Conservation (phyloP, 2,113 vertebrate genomes). For the Entelurus aequoreus region DNA sequence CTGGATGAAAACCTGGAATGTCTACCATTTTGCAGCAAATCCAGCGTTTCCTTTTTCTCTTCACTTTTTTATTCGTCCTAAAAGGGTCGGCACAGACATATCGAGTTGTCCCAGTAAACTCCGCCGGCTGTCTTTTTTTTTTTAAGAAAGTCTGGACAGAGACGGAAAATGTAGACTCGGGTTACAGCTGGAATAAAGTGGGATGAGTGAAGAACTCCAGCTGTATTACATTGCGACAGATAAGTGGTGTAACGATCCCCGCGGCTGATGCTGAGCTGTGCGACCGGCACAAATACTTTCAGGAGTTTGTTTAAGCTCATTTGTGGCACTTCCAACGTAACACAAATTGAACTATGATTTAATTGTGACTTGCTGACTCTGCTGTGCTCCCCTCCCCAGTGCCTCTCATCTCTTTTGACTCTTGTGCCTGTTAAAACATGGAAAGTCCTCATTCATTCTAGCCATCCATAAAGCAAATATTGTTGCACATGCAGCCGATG, state of each 20-base stretch:
- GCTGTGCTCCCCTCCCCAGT: slow-evolving; percentile 14
- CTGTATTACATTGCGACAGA: slow-evolving; percentile 29
- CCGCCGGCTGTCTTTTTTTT: slow-evolving; percentile 32
- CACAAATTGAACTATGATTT: slow-evolving; percentile 18
- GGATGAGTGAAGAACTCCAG: slow-evolving; percentile 45
- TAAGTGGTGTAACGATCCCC: slow-evolving; percentile 33
- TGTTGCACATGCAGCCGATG: slow-evolving; percentile 98
- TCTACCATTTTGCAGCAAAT: slow-evolving; percentile 67
- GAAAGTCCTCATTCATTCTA: slow-evolving; percentile 98
- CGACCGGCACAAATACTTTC: slow-evolving; percentile 5
- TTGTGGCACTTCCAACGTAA: slow-evolving; percentile 12
- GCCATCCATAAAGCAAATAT: slow-evolving; percentile 99
- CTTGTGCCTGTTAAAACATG: slow-evolving; percentile 87
- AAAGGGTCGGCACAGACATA: slow-evolving; percentile 49
- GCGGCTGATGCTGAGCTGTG: slow-evolving; percentile 6
- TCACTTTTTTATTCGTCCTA: slow-evolving; percentile 56
- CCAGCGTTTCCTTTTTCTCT: slow-evolving; percentile 64
- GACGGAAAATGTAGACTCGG: slow-evolving; percentile 48
- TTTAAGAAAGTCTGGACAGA: slow-evolving; percentile 36
- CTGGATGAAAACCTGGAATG: slow-evolving; percentile 61
- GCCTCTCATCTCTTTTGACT: slow-evolving; percentile 82
- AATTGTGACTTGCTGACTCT: slow-evolving; percentile 44
- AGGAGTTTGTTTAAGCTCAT: slow-evolving; percentile 19
- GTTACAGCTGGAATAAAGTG: slow-evolving; percentile 26
- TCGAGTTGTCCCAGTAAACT: slow-evolving; percentile 49